Base-by-base conservation (phyloP, 2,113 vertebrate species). In the Tachysurus vachellii region DNA sequence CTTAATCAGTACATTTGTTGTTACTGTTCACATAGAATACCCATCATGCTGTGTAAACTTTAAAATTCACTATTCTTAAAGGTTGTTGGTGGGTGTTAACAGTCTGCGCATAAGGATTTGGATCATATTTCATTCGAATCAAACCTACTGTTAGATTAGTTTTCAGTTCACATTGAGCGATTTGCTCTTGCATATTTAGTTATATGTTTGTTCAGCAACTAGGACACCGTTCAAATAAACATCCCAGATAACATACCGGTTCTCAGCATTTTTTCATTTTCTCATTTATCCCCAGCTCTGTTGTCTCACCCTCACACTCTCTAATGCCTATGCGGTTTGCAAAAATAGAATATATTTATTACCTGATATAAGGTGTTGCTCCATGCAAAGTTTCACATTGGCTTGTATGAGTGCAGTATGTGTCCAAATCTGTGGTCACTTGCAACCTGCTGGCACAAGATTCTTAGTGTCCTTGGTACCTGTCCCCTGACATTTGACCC, bases 291-390 rank as follows among this genome's bases (percentile, higher is more conserved):
- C 14, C 59, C 66, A 44, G 77, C 53, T 76, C 68, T 56, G 56
- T 47, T 28, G 26, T 76, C 47, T 85, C 42, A n/a, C 31, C 31
- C 54, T 83, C 54, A 79, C 80, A 86, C 89, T 75, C 68, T 17
- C 68, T 81, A 68, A 42, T 59, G 79, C 68, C 81, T 91, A 84
- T 61, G 84, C 53, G 54, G 83, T 66, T 50, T 90, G 86, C 70
- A 90, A 92, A 91, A 91, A 89, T 87, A 85, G 84, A 91, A 85
- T 86, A 79, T 87, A 66, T 73, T 91, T 62, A 84, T 71, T 89
- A 89, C 88, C 89, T 90, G 88, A 91, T 75, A 44, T 89, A 42
- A 61, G 26, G 75, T 87, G 76, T 68, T 82, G 47, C 85, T 83
- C 79, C 77, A 82, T 64, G 68, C 26, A 83, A 82, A 88, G 71